Base-by-base conservation (phyloP, 2,888 invertebrate species). In the Thera britannica region DNA sequence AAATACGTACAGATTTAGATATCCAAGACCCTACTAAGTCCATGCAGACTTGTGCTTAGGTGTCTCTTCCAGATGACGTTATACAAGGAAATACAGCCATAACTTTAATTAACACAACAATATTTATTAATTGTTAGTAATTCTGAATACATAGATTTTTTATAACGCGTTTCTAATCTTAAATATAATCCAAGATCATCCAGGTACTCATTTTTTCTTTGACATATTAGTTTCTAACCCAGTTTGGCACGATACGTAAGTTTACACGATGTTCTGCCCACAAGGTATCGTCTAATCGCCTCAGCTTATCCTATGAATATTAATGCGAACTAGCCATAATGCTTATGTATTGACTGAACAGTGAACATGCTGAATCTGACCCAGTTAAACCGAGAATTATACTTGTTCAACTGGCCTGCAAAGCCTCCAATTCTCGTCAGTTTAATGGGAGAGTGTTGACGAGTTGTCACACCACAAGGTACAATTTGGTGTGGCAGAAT, bases 221-320 rank as follows among this genome's bases (percentile, higher is more conserved):
- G 35, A 51, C 38, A 52, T 48, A 58, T 36, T 51, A 65, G 56
- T 56, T 49, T 69, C 60, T 35, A 64, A 48, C 11, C 55, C 57
- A 61, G 36, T 58, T 68, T 59, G 68, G 66, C 70, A 59, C 67
- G 44, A 48, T 58, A 57, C 44, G 9, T 55, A 36, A 9, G 48
- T 49, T 7, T 5, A 34, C 52, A 57, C 23, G 12, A 62, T 66
- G 66, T 63, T 59, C 67, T 64, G 59, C 67, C 65, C 70, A 70
- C 77, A 78, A 83, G 83, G 83, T 83, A 82, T 76, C 80, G 77
- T 81, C 80, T 86, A 86, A 88, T 84, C 79, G 83, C 75, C 75
- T 72, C 75, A 77, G 77, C 68, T 82, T 76, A 79, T 80, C 77
- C 77, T 64, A 86, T 90, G 88, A 85, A 90, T 90, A 90, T 88